Conservation (phyloP, 2,797 vertebrate species). For the Smutsia gigantea region DNA sequence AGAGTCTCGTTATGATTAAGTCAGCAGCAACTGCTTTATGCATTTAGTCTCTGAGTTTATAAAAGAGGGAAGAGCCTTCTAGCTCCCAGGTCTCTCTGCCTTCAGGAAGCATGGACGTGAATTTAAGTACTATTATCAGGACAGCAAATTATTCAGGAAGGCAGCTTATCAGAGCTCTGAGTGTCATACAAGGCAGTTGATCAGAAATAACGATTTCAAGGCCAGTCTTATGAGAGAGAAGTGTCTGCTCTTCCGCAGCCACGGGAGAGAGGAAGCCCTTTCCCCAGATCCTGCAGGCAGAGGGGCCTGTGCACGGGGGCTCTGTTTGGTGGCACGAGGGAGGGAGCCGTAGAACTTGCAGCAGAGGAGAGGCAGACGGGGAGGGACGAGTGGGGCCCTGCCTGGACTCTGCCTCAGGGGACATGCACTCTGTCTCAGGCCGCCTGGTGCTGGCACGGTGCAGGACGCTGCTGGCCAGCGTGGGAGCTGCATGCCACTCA, state of each 20-base stretch:
- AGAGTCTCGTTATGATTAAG: background rate
- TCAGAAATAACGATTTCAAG: accelerated
- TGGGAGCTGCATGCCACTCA: conserved; percentile 97
- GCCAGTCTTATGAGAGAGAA: background rate
- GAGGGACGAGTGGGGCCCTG: accelerated
- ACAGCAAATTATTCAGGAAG: accelerated
- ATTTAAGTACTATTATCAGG: accelerated
- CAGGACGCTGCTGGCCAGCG: conserved; percentile 91
- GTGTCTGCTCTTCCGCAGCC: background rate
- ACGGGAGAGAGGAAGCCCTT: accelerated
- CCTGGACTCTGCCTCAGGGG: background rate
- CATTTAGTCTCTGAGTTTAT: background rate
- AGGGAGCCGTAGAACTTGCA: background rate
- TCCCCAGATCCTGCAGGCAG: accelerated
- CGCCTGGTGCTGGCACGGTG: conserved; percentile 91
- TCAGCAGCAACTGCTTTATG: background rate
- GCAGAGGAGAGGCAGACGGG: background rate
- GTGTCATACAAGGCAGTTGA: accelerated
- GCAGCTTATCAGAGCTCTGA: accelerated
- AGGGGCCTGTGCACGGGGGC: background rate
- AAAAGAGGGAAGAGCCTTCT: background rate
- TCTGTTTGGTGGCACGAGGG: accelerated
- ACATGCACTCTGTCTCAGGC: conserved; percentile 84
- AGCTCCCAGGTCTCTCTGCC: accelerated
- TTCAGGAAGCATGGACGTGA: background rate